phyloP scores from a whole-genome alignment of 2,888 invertebrate species.

The Drymonia ruficornis region DNA sequence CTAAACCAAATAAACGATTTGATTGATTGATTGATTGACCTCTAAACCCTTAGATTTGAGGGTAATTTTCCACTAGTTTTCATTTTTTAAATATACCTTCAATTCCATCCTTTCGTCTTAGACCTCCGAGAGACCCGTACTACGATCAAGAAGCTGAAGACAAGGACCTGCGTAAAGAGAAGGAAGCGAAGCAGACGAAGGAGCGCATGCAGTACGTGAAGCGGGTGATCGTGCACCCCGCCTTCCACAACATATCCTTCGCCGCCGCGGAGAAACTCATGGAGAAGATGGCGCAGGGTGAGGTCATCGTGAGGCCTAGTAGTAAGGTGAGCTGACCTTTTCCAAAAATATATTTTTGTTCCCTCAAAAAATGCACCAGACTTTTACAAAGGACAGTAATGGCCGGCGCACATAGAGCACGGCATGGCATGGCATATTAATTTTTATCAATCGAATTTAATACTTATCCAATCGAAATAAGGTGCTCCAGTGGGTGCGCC shows the following conservation, averaged over 20 bases:
- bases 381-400: too few species aligned
- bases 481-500: too few species aligned
- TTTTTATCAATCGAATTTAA: too few species aligned
- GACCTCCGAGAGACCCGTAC: constrained; percentile 94
- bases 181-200: constrained; percentile 92
- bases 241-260: constrained; percentile 98
- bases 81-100: too few species aligned
- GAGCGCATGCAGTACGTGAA: constrained; percentile 95
- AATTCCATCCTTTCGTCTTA: constrained; percentile 50
- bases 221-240: constrained; percentile 98
- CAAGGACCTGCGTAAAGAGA: constrained; percentile 90
- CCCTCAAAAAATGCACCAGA: too few species aligned
- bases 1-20: too few species aligned
- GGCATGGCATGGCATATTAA: too few species aligned
- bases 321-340: constrained; percentile 91
- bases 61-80: too few species aligned
- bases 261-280: constrained; percentile 96
- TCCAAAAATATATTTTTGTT: too few species aligned
- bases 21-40: too few species aligned
- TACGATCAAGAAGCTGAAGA: constrained; percentile 96
- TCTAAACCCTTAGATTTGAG: neutral
- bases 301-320: constrained; percentile 97
- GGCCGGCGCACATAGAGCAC: too few species aligned
- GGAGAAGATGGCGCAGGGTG: constrained; percentile 97
- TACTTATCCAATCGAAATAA: too few species aligned